Percentiles rank a stretch among this genome's conserved stretches.
phyloP scores from a whole-genome alignment of 2,797 vertebrate species.

The Parambassis ranga region DNA sequence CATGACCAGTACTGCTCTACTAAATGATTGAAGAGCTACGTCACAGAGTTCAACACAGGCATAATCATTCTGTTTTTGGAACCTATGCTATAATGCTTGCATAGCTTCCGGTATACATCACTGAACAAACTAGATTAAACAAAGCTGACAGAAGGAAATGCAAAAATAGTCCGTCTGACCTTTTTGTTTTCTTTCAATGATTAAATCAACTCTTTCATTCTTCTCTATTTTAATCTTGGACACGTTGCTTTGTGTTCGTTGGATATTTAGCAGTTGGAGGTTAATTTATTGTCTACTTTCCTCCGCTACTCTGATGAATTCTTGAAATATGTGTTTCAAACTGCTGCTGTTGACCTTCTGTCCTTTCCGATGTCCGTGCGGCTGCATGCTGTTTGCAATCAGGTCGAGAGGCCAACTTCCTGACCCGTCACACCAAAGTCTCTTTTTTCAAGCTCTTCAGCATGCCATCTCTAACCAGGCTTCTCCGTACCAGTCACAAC shows the following conservation, averaged over 20 bases:
- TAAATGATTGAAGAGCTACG: too few relatives aligned
- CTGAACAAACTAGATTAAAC: neutral
- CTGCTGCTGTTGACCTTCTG: neutral
- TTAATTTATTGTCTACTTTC: neutral
- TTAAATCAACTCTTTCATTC: neutral
- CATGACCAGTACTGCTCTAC: too few relatives aligned
- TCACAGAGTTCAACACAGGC: too few relatives aligned
- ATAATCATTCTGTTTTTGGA: too few relatives aligned
- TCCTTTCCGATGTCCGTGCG: neutral
- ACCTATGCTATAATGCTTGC: too few relatives aligned
- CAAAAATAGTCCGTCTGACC: too few relatives aligned
- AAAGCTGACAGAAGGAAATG: neutral
- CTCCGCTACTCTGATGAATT: neutral
- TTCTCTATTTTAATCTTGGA: too few relatives aligned
- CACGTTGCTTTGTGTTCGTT: too few relatives aligned
- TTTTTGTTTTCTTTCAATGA: neutral
- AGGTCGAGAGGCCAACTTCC: neutral
- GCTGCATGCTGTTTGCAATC: neutral
- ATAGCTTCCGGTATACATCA: neutral
- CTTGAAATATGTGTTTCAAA: neutral
- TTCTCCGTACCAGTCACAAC: constrained; percentile 21
- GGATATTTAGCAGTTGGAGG: too few relatives aligned
- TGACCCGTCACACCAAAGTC: constrained; percentile 1
- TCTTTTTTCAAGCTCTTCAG: neutral
- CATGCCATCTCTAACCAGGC: constrained; percentile 1